A percentile compares a stretch with the other conserved stretches of the same genome.
phyloP scores from a whole-genome alignment of 2,888 invertebrate genomes.

The Anoncus sp. region DNA sequence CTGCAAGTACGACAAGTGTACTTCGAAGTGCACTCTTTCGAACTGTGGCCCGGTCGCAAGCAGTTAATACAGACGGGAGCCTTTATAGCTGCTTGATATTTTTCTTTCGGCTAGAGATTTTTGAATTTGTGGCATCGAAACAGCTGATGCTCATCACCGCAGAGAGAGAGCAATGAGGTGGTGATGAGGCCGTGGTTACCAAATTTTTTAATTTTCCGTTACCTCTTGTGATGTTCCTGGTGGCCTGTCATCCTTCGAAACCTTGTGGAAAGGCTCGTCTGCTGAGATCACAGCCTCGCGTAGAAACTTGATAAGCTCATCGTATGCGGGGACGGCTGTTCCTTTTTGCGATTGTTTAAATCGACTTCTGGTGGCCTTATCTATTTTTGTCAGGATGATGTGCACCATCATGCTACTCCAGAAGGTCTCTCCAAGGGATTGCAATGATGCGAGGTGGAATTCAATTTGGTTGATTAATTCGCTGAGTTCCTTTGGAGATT shows the following conservation, averaged over 20 bases:
- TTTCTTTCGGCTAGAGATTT: constrained; percentile 1
- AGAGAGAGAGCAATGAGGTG: too few species aligned
- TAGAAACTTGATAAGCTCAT: constrained; percentile 31
- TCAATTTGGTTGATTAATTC: background rate
- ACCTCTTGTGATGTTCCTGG: too few species aligned
- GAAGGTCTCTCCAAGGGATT: background rate
- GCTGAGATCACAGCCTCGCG: constrained; percentile 15
- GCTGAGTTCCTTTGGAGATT: constrained; percentile 14
- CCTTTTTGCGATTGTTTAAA: constrained; percentile 24
- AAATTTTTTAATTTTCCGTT: background rate
- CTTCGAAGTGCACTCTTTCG: constrained; percentile 20
- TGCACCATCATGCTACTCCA: constrained; percentile 12
- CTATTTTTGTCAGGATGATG: constrained; percentile 18
- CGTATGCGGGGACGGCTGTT: constrained; percentile 8
- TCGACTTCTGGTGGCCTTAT: constrained; percentile 10
- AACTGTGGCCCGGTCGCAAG: constrained; percentile 6
- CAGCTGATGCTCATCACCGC: background rate
- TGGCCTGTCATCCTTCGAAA: background rate
- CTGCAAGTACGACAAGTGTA: constrained; percentile 18
- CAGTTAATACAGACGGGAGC: constrained; percentile 16
- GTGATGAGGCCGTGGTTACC: background rate
- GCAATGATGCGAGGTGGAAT: constrained; percentile 17
- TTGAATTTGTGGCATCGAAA: constrained; percentile 25
- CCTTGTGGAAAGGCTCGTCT: background rate
- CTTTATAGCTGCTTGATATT: background rate